Evolutionary conservation across 2,797 vertebrate genomes (phyloP).

Genomic region (Ctenopoma kingsleyae): DNA sequence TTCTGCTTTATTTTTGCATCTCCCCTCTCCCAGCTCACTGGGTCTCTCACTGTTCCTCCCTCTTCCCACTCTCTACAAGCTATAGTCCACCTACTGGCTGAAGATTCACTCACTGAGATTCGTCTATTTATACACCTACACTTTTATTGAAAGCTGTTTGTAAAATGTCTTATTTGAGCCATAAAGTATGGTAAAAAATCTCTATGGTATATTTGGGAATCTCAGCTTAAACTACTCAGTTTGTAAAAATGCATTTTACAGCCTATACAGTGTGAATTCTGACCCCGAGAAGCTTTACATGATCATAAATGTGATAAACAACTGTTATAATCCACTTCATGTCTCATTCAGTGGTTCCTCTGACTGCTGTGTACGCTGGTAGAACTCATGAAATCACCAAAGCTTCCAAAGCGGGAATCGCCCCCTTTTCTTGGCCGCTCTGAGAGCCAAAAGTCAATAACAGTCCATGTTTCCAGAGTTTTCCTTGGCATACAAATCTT

Average conservation of each 20-base stretch:
- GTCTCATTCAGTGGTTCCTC: slow-evolving; percentile 27
- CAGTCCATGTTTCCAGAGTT: slow-evolving; percentile 62
- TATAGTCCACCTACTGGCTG: slow-evolving; percentile 74
- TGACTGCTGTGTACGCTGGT: slow-evolving; percentile 29
- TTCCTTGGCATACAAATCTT: slow-evolving; percentile 74
- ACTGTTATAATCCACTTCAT: slow-evolving; percentile 6
- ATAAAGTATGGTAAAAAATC: neutral
- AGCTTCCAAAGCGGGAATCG: slow-evolving; percentile 37
- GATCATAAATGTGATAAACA: slow-evolving; percentile 14
- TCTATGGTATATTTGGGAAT: neutral
- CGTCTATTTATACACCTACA: slow-evolving; percentile 42
- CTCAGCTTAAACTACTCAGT: neutral
- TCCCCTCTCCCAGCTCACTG: slow-evolving; percentile 57
- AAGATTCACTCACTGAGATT: slow-evolving; percentile 57
- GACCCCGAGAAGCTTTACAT: slow-evolving; percentile 3
- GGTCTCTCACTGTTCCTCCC: slow-evolving; percentile 58
- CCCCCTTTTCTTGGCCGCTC: slow-evolving; percentile 23
- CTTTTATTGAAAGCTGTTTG: slow-evolving; percentile 53
- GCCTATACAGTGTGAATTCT: slow-evolving; percentile 3
- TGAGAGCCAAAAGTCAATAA: slow-evolving; percentile 65
- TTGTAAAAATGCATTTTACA: neutral
- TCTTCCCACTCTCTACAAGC: slow-evolving; percentile 52
- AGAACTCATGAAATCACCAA: slow-evolving; percentile 39
- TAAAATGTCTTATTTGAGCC: neutral
- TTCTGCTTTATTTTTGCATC: slow-evolving; percentile 72